Evolutionary conservation across 1,140 invertebrate species (phyloP), one percentile per base, ranked within the genome.

Genomic region (Drosophila quadrilineata): DNA sequence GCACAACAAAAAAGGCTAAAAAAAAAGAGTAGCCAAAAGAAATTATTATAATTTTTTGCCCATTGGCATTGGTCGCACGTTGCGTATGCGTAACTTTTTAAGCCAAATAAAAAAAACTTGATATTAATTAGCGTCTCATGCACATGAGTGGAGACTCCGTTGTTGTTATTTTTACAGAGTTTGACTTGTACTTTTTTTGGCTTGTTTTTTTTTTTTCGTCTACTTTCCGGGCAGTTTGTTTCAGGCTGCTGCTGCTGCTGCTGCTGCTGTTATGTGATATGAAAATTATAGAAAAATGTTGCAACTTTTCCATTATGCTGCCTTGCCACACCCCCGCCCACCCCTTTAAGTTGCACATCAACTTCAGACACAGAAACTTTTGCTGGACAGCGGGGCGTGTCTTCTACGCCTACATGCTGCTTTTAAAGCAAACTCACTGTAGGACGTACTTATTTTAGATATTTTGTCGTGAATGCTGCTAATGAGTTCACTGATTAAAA

Each of bases 401-500:
- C n/a, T n/a, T n/a, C n/a, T n/a, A n/a, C n/a, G n/a, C n/a, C n/a
- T n/a, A n/a, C n/a, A n/a, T n/a, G n/a, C n/a, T n/a, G n/a, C n/a
- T n/a, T n/a, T n/a, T n/a, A n/a, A n/a, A n/a, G n/a, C n/a, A n/a
- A n/a, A n/a, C n/a, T n/a, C n/a, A n/a, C n/a, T n/a, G n/a, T n/a
- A n/a, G n/a, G n/a, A 22, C 33, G 31, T 14, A 36, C 54, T 64
- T 6, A 63, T 72, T 76, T 64, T 76, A 80, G 64, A 35, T 65
- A 66, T 75, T 80, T 66, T 43, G 63, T 38, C 58, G 52, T 36
- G 50, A 52, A 64, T 52, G 63, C 19, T 43, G 77, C 50, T 84
- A 84, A 80, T 84, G 77, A 80, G 68, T 84, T 84, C 38, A 54
- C 46, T 76, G 72, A 72, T 76, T 82, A 60, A 82, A 68, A 63